Evolutionary conservation across 1,140 invertebrate species (phyloP).

Genomic region (Glossosoma conforme): DNA sequence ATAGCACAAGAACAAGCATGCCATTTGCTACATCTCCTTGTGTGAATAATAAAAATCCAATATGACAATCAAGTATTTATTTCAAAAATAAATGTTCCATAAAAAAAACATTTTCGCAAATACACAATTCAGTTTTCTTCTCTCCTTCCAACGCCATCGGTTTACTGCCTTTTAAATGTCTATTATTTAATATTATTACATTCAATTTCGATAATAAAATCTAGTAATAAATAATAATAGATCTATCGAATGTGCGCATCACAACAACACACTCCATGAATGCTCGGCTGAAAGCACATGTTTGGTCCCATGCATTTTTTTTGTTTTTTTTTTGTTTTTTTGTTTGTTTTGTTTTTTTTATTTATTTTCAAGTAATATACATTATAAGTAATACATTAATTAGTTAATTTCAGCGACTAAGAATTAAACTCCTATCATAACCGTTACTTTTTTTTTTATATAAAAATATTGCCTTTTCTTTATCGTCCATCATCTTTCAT

Average conservation of each 20-base stretch:
- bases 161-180: too few relatives aligned
- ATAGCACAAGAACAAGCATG: too few relatives aligned
- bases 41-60: too few relatives aligned
- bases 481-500: constrained; percentile 26
- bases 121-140: too few relatives aligned
- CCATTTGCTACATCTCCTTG: too few relatives aligned
- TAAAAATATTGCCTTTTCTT: constrained; percentile 30
- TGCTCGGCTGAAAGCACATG: constrained; percentile 8
- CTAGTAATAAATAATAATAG: too few relatives aligned
- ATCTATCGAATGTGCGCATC: background rate
- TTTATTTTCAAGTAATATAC: constrained; percentile 48
- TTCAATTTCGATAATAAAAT: too few relatives aligned
- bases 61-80: too few relatives aligned
- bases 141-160: too few relatives aligned
- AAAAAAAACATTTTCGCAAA: too few relatives aligned
- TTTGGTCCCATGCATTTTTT: constrained; percentile 21
- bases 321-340: constrained; percentile 40
- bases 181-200: too few relatives aligned
- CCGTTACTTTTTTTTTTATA: constrained; percentile 33
- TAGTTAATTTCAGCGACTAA: constrained; percentile 26
- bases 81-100: too few relatives aligned
- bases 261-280: background rate
- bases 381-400: constrained; percentile 49
- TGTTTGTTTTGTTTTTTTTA: constrained; percentile 44
- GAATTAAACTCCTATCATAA: constrained; percentile 30